Evolutionary conservation across 1,140 invertebrate species (phyloP).

Genomic region (Helicoverpa armigera): DNA sequence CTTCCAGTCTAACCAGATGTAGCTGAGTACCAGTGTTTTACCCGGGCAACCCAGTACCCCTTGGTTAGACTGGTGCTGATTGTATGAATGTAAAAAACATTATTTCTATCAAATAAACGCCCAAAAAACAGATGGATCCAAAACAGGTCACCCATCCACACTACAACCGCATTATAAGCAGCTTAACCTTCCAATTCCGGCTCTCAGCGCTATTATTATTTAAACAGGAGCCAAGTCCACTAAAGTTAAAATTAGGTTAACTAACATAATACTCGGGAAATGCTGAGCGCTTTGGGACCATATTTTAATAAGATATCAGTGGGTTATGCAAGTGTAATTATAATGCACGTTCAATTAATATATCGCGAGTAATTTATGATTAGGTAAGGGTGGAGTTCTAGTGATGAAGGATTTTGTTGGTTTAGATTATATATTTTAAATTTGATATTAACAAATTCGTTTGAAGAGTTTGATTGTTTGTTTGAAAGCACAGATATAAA

Average conservation of each 20-base stretch:
- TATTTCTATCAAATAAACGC: not conserved
- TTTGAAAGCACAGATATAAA: too few relatives aligned
- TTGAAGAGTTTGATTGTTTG: too few relatives aligned
- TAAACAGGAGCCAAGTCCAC: not conserved
- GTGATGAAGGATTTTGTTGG: not conserved
- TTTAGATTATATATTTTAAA: not conserved
- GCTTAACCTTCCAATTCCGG: too few relatives aligned
- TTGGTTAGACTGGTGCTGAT: too few relatives aligned
- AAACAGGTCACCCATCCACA: too few relatives aligned
- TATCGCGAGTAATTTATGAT: conserved; percentile 47
- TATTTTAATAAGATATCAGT: conserved; percentile 47
- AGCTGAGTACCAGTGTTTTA: too few relatives aligned
- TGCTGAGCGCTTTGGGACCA: conserved; percentile 1
- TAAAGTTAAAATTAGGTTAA: not conserved
- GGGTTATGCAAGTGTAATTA: conserved; percentile 30
- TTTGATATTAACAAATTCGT: too few relatives aligned
- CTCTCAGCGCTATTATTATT: not conserved
- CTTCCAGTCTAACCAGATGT: too few relatives aligned
- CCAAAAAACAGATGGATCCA: too few relatives aligned
- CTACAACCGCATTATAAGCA: too few relatives aligned
- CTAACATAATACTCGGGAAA: not conserved
- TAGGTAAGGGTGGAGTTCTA: conserved; percentile 19
- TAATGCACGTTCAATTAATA: conserved; percentile 48
- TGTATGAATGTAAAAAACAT: too few relatives aligned
- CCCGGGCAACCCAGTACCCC: too few relatives aligned